phyloP scores from a whole-genome alignment of 53 echinoderm and acorn worm species.

The Echinometra lucunter region DNA sequence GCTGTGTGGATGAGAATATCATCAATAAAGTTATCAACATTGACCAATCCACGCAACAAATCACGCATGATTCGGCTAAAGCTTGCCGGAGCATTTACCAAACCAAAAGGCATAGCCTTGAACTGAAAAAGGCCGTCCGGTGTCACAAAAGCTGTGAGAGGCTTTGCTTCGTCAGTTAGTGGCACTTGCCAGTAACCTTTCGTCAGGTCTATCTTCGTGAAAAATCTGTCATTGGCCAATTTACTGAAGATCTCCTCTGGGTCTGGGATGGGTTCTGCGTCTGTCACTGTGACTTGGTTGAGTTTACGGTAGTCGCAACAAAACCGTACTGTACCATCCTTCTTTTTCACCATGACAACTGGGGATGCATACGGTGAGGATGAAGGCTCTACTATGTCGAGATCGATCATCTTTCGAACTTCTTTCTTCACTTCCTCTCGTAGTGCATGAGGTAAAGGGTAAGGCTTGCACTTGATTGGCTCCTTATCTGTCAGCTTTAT shows the following conservation, averaged over 20 bases:
- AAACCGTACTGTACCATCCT: slow-evolving; percentile 47
- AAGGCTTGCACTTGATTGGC: slow-evolving; percentile 45
- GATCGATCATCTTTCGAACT: slow-evolving; percentile 58
- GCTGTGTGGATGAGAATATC: too few relatives aligned
- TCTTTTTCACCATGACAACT: slow-evolving; percentile 62
- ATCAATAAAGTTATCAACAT: too few relatives aligned
- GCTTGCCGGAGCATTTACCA: slow-evolving; percentile 67
- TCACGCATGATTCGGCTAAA: too few relatives aligned
- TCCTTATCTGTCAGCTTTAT: slow-evolving; percentile 9
- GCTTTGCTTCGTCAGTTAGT: slow-evolving; percentile 27
- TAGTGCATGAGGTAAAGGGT: slow-evolving; percentile 56
- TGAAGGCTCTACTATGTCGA: slow-evolving; percentile 59
- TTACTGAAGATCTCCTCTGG: slow-evolving; percentile 60
- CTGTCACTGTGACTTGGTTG: slow-evolving; percentile 57
- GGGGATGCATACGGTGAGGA: slow-evolving; percentile 69
- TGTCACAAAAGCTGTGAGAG: slow-evolving; percentile 64
- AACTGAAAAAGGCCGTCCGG: slow-evolving; percentile 67
- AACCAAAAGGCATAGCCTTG: slow-evolving; percentile 66
- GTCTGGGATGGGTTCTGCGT: slow-evolving; percentile 68
- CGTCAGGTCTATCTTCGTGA: slow-evolving; percentile 55
- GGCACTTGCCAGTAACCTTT: slow-evolving; percentile 76
- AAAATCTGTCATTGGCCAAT: slow-evolving; percentile 17
- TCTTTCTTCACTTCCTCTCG: slow-evolving; percentile 39
- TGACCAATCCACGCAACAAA: too few relatives aligned
- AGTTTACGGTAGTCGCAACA: slow-evolving; percentile 61